Evolutionary conservation across 2,797 vertebrate species (phyloP).

Genomic region (Chromobotia macracanthus): DNA sequence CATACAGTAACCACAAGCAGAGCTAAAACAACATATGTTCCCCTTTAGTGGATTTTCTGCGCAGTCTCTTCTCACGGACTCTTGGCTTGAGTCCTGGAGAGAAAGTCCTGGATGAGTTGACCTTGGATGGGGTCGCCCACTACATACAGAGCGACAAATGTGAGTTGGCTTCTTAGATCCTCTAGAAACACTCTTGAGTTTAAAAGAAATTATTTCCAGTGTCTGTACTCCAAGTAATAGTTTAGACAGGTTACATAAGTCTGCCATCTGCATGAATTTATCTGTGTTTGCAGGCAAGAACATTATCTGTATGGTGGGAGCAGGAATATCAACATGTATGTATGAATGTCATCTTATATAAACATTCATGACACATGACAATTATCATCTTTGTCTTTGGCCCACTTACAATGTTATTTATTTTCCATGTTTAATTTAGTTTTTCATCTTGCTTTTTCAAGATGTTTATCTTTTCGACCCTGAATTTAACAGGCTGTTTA

Average conservation of each 20-base stretch:
- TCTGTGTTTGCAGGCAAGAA: slow-evolving; percentile 79
- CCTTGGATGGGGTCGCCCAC: slow-evolving; percentile 81
- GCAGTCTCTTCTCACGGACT: slow-evolving; percentile 84
- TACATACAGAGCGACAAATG: slow-evolving; percentile 87
- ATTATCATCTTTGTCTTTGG: too few relatives aligned
- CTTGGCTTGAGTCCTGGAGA: slow-evolving; percentile 81
- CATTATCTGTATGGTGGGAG: slow-evolving; percentile 90
- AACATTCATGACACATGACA: background rate
- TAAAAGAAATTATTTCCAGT: background rate
- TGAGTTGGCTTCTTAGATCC: slow-evolving; percentile 65
- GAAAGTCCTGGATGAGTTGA: slow-evolving; percentile 87
- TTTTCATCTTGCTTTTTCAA: too few relatives aligned
- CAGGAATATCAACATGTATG: slow-evolving; percentile 94
- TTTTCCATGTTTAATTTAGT: too few relatives aligned
- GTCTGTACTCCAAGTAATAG: background rate
- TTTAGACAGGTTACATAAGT: background rate
- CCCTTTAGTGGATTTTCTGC: slow-evolving; percentile 86
- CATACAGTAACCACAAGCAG: background rate
- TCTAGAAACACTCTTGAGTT: background rate
- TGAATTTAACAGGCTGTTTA: too few relatives aligned
- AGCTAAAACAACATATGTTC: background rate
- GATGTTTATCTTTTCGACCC: too few relatives aligned
- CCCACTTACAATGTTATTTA: too few relatives aligned
- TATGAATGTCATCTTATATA: slow-evolving; percentile 28
- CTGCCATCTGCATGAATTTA: background rate